Evolutionary conservation across 2,888 invertebrate genomes (phyloP).

Genomic region (Drosophila anceps): DNA sequence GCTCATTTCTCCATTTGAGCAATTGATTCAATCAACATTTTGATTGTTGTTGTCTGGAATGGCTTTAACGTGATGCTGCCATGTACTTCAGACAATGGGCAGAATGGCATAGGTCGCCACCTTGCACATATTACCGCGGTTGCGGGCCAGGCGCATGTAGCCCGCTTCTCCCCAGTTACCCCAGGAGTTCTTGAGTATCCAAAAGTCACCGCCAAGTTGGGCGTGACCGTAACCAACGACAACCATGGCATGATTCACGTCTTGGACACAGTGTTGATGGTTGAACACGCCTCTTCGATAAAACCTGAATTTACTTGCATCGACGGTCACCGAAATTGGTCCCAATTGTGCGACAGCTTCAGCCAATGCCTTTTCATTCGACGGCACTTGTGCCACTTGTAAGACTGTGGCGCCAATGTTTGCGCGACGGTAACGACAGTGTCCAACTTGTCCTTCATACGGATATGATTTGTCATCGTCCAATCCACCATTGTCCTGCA

Average conservation of each 20-base stretch:
- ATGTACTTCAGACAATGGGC: conserved; percentile 6
- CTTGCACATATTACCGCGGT: conserved; percentile 27
- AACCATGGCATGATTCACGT: conserved; percentile 95
- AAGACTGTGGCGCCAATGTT: conserved; percentile 90
- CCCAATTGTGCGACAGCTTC: conserved; percentile 93
- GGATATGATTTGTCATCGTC: conserved; percentile 86
- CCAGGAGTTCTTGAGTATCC: conserved; percentile 98
- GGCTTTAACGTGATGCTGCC: not conserved
- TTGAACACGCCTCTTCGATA: conserved; percentile 96
- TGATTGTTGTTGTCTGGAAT: too few species aligned
- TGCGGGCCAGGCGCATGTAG: conserved; percentile 92
- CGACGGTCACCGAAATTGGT: conserved; percentile 95
- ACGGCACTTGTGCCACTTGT: conserved; percentile 94
- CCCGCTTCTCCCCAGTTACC: conserved; percentile 98
- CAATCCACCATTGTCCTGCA: conserved; percentile 90
- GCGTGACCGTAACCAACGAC: conserved; percentile 93
- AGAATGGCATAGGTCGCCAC: conserved; percentile 9
- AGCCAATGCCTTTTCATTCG: conserved; percentile 86
- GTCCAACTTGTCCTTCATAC: conserved; percentile 95
- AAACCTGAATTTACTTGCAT: conserved; percentile 95
- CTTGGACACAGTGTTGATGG: conserved; percentile 92
- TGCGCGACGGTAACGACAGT: conserved; percentile 89
- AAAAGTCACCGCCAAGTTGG: conserved; percentile 82
- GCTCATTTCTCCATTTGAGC: too few species aligned
- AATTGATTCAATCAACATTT: too few species aligned